These are phyloP conservation scores for Pedionomus torquatus DNA, from an alignment of 2,113 vertebrate genomes.

Conservation along the genomic window DNA sequence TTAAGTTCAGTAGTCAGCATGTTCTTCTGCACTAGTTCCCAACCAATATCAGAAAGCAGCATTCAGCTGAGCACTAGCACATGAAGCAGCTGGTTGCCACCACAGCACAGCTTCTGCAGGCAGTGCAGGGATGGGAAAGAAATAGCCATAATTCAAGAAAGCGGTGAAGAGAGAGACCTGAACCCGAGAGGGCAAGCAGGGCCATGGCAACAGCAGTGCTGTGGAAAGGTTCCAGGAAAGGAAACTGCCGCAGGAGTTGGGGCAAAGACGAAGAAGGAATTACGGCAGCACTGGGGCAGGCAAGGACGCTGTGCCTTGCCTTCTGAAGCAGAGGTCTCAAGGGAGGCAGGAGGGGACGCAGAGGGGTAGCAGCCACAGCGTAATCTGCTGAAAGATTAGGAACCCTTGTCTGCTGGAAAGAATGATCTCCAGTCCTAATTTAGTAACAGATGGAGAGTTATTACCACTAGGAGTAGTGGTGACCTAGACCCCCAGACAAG, in stretches of 20 bases:
- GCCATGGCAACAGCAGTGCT: not conserved
- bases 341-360: not conserved
- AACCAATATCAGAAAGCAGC: not conserved
- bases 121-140: not conserved
- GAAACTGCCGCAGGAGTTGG: not conserved
- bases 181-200: not conserved
- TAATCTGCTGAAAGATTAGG: conserved; percentile 15
- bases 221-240: not conserved
- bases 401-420: conserved; percentile 27
- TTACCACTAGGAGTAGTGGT: not conserved
- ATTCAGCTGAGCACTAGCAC: not conserved
- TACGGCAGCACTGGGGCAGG: not conserved
- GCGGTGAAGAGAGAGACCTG: not conserved
- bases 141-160: not conserved
- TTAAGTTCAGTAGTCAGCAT: not conserved
- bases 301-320: not conserved
- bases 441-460: conserved; percentile 17
- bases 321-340: not conserved
- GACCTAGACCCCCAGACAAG: not conserved
- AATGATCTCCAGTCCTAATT: conserved; percentile 1
- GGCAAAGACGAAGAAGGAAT: not conserved
- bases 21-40: not conserved
- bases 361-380: not conserved
- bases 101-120: not conserved
- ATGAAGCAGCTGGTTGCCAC: not conserved